Conservation (phyloP, 2,888 invertebrate species). For the Diaperis boleti region DNA sequence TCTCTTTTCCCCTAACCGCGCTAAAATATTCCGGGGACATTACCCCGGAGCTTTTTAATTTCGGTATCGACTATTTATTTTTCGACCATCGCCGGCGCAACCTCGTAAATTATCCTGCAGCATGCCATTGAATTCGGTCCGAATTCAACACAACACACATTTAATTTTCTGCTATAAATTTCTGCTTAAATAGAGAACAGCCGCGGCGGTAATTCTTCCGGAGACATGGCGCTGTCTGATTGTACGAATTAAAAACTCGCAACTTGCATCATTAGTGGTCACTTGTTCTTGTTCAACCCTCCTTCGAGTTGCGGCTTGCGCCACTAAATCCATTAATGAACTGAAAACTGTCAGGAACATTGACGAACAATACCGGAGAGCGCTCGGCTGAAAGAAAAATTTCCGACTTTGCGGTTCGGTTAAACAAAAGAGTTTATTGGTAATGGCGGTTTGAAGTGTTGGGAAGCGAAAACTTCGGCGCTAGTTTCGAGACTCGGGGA, state of each 20-base stretch:
- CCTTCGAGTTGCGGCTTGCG: slow-evolving; percentile 4
- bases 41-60: slow-evolving; percentile 42
- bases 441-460: background rate
- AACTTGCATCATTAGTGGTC: slow-evolving; percentile 50
- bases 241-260: slow-evolving; percentile 46
- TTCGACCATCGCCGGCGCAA: slow-evolving; percentile 45
- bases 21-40: slow-evolving; percentile 23
- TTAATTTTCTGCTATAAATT: slow-evolving; percentile 52
- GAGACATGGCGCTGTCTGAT: slow-evolving; percentile 42
- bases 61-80: slow-evolving; percentile 46
- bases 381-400: background rate
- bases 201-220: slow-evolving; percentile 45
- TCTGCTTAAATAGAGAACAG: slow-evolving; percentile 48
- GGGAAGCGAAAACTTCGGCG: too few species aligned
- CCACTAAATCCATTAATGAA: slow-evolving; percentile 17
- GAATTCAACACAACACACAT: slow-evolving; percentile 50
- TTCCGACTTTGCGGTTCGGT: background rate
- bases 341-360: slow-evolving; percentile 5
- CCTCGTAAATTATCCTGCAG: slow-evolving; percentile 49
- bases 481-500: too few species aligned
- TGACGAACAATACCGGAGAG: background rate
- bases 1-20: too few species aligned
- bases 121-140: slow-evolving; percentile 46
- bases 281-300: slow-evolving; percentile 30
- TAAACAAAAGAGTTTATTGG: slow-evolving; percentile 5